Conservation (phyloP, 2,113 vertebrate genomes). For the Oncorhynchus tshawytscha region DNA sequence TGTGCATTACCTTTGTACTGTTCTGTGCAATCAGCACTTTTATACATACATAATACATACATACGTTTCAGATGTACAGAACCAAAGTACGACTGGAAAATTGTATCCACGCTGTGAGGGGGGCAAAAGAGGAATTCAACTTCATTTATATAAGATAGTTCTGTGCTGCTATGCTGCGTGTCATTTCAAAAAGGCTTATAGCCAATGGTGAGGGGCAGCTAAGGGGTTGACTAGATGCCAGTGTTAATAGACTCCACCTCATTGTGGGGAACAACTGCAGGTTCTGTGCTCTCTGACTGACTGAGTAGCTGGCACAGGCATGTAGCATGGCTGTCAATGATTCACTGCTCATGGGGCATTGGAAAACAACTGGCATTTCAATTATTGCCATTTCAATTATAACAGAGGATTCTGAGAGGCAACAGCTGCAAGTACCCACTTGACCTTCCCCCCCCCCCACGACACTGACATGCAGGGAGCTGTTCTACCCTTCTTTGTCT, state of each 20-base stretch:
- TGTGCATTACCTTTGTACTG: not conserved
- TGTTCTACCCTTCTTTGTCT: not conserved
- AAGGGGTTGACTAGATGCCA: not conserved
- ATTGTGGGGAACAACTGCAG: slow-evolving; percentile 16
- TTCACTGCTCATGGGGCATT: slow-evolving; percentile 14
- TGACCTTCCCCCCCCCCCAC: not conserved
- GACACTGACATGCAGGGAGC: not conserved
- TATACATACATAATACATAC: not conserved
- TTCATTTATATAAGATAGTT: not conserved
- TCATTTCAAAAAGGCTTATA: not conserved
- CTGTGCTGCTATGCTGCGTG: not conserved
- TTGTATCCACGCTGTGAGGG: not conserved
- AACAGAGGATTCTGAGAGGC: slow-evolving; percentile 1
- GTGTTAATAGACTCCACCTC: not conserved
- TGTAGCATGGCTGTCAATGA: slow-evolving; percentile 7
- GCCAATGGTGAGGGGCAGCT: too few species aligned
- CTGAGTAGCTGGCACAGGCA: slow-evolving; percentile 13
- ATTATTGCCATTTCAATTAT: slow-evolving; percentile 21
- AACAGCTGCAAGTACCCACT: slow-evolving; percentile 16
- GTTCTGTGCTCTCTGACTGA: not conserved
- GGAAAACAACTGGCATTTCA: slow-evolving; percentile 42
- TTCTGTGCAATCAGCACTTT: not conserved
- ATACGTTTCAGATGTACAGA: not conserved
- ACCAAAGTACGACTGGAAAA: not conserved
- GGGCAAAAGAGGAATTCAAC: too few species aligned